Percentiles rank a stretch among this genome's conserved stretches.
Evolutionary conservation across 2,113 vertebrate genomes (phyloP).

Genomic region (Atherinomorus stipes): DNA sequence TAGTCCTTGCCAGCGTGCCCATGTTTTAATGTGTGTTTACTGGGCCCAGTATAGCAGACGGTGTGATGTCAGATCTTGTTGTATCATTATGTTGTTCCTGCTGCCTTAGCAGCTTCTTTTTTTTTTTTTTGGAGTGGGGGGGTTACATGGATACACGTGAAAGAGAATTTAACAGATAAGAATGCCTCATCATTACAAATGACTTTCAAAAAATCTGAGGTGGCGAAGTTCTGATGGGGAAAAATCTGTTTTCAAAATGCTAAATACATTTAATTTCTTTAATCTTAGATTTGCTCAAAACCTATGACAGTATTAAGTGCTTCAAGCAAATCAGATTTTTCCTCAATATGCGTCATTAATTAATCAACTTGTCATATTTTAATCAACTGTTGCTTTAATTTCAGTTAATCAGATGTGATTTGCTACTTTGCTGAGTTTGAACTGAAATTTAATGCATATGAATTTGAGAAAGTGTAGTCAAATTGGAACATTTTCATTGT

Average conservation of each 20-base stretch:
- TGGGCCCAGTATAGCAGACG: slow-evolving; percentile 49
- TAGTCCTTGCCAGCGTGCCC: slow-evolving; percentile 52
- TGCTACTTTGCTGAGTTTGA: background rate
- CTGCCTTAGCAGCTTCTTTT: slow-evolving; percentile 59
- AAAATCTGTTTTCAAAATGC: background rate
- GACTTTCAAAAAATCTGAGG: background rate
- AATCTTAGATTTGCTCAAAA: background rate
- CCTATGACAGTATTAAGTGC: background rate
- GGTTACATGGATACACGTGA: too few species aligned
- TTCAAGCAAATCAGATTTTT: background rate
- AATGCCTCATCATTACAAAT: background rate
- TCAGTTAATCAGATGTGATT: background rate
- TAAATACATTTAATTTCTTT: background rate
- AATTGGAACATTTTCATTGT: too few species aligned
- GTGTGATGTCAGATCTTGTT: slow-evolving; percentile 57
- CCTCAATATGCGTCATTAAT: background rate
- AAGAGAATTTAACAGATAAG: background rate
- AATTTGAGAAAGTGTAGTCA: too few species aligned
- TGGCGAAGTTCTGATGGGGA: too few species aligned
- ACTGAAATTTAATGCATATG: too few species aligned
- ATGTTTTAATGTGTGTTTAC: slow-evolving; percentile 71
- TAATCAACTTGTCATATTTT: background rate
- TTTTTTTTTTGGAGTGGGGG: too few species aligned
- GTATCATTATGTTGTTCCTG: slow-evolving; percentile 52
- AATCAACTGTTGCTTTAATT: background rate